Percentiles rank a stretch among this genome's conserved stretches.
These are phyloP conservation scores for Microcebus tavaratra DNA, from an alignment of 2,113 vertebrate species.

Conservation along the genomic window DNA sequence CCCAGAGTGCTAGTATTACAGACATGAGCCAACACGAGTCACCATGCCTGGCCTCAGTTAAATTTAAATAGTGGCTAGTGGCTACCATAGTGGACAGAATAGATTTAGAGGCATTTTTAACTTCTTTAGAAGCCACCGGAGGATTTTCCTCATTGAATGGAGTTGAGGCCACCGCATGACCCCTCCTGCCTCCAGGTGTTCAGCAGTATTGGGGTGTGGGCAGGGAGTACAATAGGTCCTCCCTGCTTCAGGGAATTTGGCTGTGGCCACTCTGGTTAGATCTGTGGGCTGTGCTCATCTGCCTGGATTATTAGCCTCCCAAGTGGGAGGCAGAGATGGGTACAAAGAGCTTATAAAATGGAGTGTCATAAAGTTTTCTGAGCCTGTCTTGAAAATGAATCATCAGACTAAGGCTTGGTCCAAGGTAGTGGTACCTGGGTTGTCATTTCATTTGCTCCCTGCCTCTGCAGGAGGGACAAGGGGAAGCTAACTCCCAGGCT, in stretches of 20 bases:
- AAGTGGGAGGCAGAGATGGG: background rate
- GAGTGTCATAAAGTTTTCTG: background rate
- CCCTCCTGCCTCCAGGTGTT: background rate
- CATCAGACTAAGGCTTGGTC: background rate
- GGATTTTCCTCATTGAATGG: background rate
- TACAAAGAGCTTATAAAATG: background rate
- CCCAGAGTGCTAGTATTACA: no score
- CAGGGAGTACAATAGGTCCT: background rate
- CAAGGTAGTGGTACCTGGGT: background rate
- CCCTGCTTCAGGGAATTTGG: background rate
- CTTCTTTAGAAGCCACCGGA: background rate
- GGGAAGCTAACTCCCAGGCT: background rate
- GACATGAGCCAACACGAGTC: no score
- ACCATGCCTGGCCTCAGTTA: background rate
- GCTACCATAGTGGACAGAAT: background rate
- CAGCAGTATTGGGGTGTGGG: background rate
- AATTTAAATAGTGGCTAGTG: constrained; percentile 15
- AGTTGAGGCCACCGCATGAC: background rate
- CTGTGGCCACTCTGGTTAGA: background rate
- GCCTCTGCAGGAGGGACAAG: background rate
- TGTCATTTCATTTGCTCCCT: background rate
- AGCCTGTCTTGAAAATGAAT: background rate
- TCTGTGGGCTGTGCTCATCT: background rate
- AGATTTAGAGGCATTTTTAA: background rate
- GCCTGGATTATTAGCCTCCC: background rate